These are phyloP conservation scores for Hapalemur alaotrensis DNA, from an alignment of 2,797 vertebrate species.

Conservation along the genomic window DNA sequence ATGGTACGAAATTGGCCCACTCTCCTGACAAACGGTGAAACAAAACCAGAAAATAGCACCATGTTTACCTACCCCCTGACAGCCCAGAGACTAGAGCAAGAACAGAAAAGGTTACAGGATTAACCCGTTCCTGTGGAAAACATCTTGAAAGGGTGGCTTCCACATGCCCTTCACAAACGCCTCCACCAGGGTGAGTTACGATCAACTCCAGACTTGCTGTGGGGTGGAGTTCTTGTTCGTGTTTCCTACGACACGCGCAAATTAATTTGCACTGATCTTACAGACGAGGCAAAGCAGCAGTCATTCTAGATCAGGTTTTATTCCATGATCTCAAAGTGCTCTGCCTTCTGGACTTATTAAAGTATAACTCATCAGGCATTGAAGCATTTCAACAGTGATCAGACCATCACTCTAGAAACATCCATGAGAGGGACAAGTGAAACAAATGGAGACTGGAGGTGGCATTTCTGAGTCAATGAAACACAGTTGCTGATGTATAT, in stretches of 20 bases:
- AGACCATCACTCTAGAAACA: background rate
- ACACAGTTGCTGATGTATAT: background rate
- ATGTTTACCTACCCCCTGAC: slow-evolving; percentile 80
- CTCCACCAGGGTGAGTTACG: slow-evolving; percentile 49
- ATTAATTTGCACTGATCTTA: background rate
- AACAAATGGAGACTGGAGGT: background rate
- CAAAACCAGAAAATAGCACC: slow-evolving; percentile 81
- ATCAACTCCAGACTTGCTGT: slow-evolving; percentile 14
- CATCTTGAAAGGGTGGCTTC: slow-evolving; percentile 72
- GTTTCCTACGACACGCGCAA: background rate
- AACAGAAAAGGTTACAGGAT: slow-evolving; percentile 82
- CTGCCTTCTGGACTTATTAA: background rate
- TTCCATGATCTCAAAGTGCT: background rate
- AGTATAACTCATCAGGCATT: background rate
- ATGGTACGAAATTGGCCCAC: slow-evolving; percentile 83
- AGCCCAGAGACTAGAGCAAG: slow-evolving; percentile 75
- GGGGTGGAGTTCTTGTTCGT: background rate
- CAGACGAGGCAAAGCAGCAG: background rate
- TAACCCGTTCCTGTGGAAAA: slow-evolving; percentile 83
- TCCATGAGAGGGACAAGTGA: accelerated
- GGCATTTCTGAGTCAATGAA: background rate
- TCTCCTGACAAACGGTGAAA: slow-evolving; percentile 81
- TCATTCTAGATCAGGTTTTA: background rate
- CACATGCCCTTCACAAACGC: slow-evolving; percentile 69
- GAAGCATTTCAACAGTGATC: accelerated